Conservation (phyloP, 2,797 vertebrate genomes). For the Euphonia xanthogaster region DNA sequence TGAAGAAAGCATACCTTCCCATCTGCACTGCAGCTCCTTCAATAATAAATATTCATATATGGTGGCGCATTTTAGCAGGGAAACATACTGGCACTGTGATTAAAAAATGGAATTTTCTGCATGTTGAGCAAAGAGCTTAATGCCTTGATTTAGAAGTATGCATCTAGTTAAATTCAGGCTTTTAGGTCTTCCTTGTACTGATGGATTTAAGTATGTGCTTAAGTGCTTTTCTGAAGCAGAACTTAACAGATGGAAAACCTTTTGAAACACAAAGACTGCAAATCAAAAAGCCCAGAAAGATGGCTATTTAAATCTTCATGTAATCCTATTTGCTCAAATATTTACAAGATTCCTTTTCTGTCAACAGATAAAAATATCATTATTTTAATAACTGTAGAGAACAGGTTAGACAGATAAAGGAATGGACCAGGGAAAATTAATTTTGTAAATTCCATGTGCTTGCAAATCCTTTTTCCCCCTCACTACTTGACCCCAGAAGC, state of each 20-base stretch:
- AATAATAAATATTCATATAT: neutral
- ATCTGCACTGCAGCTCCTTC: neutral
- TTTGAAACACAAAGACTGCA: constrained; percentile 9
- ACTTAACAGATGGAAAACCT: constrained; percentile 31
- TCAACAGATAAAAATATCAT: neutral
- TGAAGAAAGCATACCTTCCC: neutral
- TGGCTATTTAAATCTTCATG: neutral
- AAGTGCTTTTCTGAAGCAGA: constrained; percentile 37
- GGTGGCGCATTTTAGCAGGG: neutral
- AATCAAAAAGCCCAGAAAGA: constrained; percentile 7
- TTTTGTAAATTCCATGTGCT: neutral
- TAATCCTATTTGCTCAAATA: constrained; percentile 25
- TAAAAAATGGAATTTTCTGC: constrained; percentile 21
- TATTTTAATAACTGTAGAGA: neutral
- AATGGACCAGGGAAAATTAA: neutral
- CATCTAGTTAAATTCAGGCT: constrained; percentile 33
- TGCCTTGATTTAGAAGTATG: constrained; percentile 20
- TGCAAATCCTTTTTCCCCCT: neutral
- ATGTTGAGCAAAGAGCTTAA: constrained; percentile 19
- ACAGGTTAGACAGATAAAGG: neutral
- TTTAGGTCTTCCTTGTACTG: neutral
- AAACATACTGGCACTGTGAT: neutral
- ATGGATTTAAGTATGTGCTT: constrained; percentile 20
- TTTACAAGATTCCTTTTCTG: neutral
- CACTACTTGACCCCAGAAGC: neutral